Percentiles rank a stretch among this genome's conserved stretches.
These are phyloP conservation scores for Drosophila aldrichi DNA, from an alignment of 2,888 invertebrate species.

Conservation along the genomic window DNA sequence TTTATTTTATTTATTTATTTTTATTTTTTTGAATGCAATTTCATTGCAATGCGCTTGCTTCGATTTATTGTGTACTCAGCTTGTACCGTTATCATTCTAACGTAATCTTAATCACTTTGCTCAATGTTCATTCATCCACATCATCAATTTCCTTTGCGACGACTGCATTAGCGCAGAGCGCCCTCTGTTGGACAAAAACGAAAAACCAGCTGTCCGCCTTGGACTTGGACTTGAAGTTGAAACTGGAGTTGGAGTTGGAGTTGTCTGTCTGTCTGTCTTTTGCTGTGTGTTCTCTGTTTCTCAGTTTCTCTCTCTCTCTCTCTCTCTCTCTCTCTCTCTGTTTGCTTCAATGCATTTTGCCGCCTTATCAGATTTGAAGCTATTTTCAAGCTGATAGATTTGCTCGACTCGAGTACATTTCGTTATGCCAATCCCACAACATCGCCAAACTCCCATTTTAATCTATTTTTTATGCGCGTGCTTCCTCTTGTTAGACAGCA, in stretches of 20 bases:
- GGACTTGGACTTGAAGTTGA: slow-evolving; percentile 10
- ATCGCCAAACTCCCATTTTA: slow-evolving; percentile 50
- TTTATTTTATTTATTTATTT: not conserved
- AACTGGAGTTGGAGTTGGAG: slow-evolving; percentile 8
- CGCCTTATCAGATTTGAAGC: slow-evolving; percentile 77
- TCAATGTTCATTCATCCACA: slow-evolving; percentile 84
- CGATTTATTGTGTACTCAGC: slow-evolving; percentile 61
- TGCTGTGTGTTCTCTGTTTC: slow-evolving; percentile 3
- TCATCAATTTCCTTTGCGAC: slow-evolving; percentile 82
- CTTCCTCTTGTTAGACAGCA: slow-evolving; percentile 46
- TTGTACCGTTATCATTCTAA: slow-evolving; percentile 73
- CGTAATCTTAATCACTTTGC: slow-evolving; percentile 84
- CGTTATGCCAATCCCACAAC: slow-evolving; percentile 16
- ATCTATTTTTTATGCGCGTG: slow-evolving; percentile 74
- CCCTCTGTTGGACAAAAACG: slow-evolving; percentile 44
- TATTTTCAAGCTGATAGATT: slow-evolving; percentile 71
- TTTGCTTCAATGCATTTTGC: slow-evolving; percentile 63
- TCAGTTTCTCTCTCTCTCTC: too few relatives aligned
- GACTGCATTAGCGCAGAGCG: slow-evolving; percentile 63
- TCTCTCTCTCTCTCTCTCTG: slow-evolving; percentile 9
- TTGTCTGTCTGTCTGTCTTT: slow-evolving; percentile 28
- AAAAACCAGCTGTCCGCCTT: not conserved
- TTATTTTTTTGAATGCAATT: slow-evolving; percentile 57
- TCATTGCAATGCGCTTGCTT: slow-evolving; percentile 54
- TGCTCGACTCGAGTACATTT: slow-evolving; percentile 39